Conservation (phyloP, 2,888 invertebrate species). For the Operophtera brumata region DNA sequence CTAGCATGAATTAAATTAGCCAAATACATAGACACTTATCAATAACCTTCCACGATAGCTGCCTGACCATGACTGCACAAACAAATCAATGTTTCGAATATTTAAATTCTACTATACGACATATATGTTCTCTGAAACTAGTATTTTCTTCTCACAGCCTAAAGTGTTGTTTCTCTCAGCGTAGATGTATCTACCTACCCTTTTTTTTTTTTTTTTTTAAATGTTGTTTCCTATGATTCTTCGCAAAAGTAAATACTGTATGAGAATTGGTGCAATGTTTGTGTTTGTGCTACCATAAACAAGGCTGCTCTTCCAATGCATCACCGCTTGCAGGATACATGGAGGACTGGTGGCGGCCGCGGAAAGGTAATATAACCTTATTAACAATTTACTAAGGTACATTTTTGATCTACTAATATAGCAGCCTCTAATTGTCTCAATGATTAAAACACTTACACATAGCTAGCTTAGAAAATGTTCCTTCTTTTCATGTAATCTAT, state of each 20-base stretch:
- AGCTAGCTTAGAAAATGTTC: too few species aligned
- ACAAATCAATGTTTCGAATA: too few species aligned
- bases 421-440: not conserved
- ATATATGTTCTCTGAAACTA: not conserved
- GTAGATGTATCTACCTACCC: slow-evolving; percentile 50
- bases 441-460: not conserved
- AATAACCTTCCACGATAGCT: not conserved
- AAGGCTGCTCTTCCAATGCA: slow-evolving; percentile 88
- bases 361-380: slow-evolving; percentile 90
- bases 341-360: slow-evolving; percentile 99
- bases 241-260: slow-evolving; percentile 77
- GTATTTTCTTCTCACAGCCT: not conserved
- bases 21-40: not conserved
- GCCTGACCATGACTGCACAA: too few species aligned
- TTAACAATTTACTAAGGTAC: slow-evolving; percentile 52
- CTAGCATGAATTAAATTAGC: not conserved
- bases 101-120: not conserved
- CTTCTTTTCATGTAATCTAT: too few species aligned
- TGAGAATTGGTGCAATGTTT: slow-evolving; percentile 77
- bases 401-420: slow-evolving; percentile 39
- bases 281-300: slow-evolving; percentile 81
- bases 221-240: slow-evolving; percentile 22
- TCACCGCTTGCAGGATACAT: slow-evolving; percentile 97
- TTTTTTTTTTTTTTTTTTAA: slow-evolving; percentile 29
- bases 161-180: slow-evolving; percentile 4